Evolutionary conservation across 2,888 invertebrate species (phyloP).

Genomic region (Megalurothrips usitatus): DNA sequence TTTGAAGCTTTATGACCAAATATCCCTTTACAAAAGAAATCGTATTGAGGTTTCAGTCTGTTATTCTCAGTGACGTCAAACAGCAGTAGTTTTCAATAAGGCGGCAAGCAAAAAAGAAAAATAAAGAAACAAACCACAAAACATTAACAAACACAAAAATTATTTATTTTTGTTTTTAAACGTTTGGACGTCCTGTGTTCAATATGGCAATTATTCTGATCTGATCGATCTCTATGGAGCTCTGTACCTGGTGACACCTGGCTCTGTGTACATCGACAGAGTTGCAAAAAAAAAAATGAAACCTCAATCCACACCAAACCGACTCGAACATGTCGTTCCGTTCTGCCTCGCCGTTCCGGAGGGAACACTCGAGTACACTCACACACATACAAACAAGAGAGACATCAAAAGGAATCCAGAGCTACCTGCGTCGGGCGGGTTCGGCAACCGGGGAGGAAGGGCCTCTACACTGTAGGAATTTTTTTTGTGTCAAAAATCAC

Average conservation of each 20-base stretch:
- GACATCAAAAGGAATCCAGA: neutral
- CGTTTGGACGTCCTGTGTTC: neutral
- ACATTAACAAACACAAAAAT: neutral
- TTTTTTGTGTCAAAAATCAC: neutral
- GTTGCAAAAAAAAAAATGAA: neutral
- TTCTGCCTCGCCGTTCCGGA: neutral
- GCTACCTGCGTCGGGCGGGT: neutral
- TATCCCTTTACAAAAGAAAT: neutral
- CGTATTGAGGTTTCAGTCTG: slow-evolving; percentile 7
- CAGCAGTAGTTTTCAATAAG: neutral
- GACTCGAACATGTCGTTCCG: neutral
- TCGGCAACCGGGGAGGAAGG: neutral
- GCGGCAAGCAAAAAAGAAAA: neutral
- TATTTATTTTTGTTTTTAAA: neutral
- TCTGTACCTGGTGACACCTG: neutral
- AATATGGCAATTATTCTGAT: neutral
- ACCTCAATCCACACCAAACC: neutral
- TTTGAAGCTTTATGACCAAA: neutral
- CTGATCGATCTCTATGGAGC: neutral
- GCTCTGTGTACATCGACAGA: neutral
- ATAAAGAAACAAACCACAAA: neutral
- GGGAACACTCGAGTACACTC: slow-evolving; percentile 6
- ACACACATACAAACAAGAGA: neutral
- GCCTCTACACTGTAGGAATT: neutral
- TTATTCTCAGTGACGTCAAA: neutral